Evolutionary conservation across 2,797 vertebrate genomes (phyloP).

Genomic region (Sebastes wilsoni): DNA sequence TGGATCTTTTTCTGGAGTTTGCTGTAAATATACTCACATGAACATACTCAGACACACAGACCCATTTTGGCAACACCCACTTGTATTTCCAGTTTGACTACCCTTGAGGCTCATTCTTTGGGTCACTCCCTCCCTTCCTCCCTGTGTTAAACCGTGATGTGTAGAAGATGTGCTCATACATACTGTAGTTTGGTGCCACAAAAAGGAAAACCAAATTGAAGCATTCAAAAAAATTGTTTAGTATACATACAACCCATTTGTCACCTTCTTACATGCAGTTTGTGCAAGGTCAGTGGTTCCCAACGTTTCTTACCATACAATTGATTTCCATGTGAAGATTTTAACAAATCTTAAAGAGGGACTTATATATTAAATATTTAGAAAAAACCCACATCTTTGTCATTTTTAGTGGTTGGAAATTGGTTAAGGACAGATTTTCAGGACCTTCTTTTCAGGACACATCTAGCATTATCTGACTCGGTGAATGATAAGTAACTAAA

Average conservation of each 20-base stretch:
- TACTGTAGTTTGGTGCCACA: background rate
- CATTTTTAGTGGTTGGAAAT: background rate
- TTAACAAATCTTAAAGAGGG: background rate
- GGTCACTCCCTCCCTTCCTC: conserved; percentile 43
- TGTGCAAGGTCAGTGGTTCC: background rate
- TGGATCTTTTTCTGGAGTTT: background rate
- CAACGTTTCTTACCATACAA: background rate
- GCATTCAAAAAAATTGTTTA: background rate
- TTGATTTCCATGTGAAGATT: background rate
- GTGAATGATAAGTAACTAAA: conserved; percentile 44
- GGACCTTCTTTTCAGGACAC: background rate
- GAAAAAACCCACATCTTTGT: background rate
- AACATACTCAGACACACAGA: conserved; percentile 36
- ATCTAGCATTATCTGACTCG: conserved; percentile 5
- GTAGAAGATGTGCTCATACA: background rate
- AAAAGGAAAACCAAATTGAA: background rate
- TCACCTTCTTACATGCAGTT: background rate
- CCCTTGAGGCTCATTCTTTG: conserved; percentile 58
- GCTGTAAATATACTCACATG: conserved; percentile 37
- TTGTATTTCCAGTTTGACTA: conserved; percentile 78
- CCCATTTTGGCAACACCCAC: conserved; percentile 61
- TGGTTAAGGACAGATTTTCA: background rate
- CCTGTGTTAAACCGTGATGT: conserved; percentile 28
- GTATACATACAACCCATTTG: background rate
- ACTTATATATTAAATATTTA: background rate